phyloP scores from a whole-genome alignment of 1,140 invertebrate genomes.

The Potamilus streckersoni region DNA sequence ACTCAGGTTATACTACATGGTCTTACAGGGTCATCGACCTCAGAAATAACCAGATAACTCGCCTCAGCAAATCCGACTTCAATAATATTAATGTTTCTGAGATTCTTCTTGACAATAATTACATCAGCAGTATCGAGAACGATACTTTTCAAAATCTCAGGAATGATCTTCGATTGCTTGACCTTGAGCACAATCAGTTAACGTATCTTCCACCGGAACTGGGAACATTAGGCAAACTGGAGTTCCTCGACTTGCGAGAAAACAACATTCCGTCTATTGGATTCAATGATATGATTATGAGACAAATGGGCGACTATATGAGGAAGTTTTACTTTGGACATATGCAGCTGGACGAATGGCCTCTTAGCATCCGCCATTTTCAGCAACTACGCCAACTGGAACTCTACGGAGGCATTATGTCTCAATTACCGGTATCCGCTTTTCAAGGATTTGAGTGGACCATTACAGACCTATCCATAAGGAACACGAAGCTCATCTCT shows the following conservation, averaged over 20 bases:
- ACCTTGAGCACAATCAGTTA: slow-evolving; percentile 9
- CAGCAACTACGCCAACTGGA: slow-evolving; percentile 4
- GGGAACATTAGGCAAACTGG: not conserved
- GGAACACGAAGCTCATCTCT: slow-evolving; percentile 18
- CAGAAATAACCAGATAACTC: slow-evolving; percentile 6
- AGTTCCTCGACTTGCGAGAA: slow-evolving; percentile 6
- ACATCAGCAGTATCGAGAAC: not conserved
- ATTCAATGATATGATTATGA: slow-evolving; percentile 19
- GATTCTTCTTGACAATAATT: slow-evolving; percentile 4
- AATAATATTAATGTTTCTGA: slow-evolving; percentile 16
- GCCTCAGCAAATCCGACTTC: not conserved
- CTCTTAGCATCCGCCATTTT: slow-evolving; percentile 12
- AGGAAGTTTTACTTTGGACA: slow-evolving; percentile 18
- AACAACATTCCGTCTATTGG: slow-evolving; percentile 10
- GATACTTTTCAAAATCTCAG: slow-evolving; percentile 3
- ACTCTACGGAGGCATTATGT: slow-evolving; percentile 25
- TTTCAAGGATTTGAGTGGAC: slow-evolving; percentile 26
- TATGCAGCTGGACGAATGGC: slow-evolving; percentile 9
- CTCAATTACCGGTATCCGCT: slow-evolving; percentile 10
- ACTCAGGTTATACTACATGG: not conserved
- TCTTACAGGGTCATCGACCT: slow-evolving; percentile 8
- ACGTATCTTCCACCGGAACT: slow-evolving; percentile 1
- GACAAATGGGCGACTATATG: slow-evolving; percentile 16
- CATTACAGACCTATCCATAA: slow-evolving; percentile 9
- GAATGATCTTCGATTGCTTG: slow-evolving; percentile 8